Evolutionary conservation across 2,113 vertebrate genomes (phyloP).

Genomic region (Lepisosteus oculatus): DNA sequence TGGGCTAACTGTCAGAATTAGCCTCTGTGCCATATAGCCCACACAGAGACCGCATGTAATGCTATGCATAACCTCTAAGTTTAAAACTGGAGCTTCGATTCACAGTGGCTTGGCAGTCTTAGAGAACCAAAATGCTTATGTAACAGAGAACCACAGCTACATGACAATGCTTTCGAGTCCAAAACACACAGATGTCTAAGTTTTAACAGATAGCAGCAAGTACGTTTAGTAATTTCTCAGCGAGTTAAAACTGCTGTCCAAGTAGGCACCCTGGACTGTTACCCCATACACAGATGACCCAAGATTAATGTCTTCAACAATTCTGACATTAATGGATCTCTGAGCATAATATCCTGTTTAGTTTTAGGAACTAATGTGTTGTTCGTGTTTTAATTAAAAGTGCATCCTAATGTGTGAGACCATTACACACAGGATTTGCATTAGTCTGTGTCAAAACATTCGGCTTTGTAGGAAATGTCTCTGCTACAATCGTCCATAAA

Average conservation of each 20-base stretch:
- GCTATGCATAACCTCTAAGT: background rate
- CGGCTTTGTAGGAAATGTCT: slow-evolving; percentile 55
- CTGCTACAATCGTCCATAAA: slow-evolving; percentile 71
- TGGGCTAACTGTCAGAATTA: background rate
- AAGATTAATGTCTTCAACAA: slow-evolving; percentile 25
- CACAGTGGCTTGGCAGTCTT: slow-evolving; percentile 56
- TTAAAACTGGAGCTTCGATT: slow-evolving; percentile 40
- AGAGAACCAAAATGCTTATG: slow-evolving; percentile 44
- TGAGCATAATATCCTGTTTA: slow-evolving; percentile 17
- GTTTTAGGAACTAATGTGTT: slow-evolving; percentile 25
- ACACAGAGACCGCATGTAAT: slow-evolving; percentile 10
- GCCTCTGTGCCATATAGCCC: background rate
- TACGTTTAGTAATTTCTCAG: slow-evolving; percentile 45
- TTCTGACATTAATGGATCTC: slow-evolving; percentile 23
- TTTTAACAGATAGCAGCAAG: slow-evolving; percentile 78
- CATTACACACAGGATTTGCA: slow-evolving; percentile 19
- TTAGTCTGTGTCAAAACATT: slow-evolving; percentile 50
- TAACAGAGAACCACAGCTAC: slow-evolving; percentile 42
- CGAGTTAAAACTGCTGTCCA: slow-evolving; percentile 42
- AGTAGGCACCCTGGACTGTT: slow-evolving; percentile 33
- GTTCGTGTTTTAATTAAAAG: slow-evolving; percentile 38
- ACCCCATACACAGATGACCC: slow-evolving; percentile 27
- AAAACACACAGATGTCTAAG: slow-evolving; percentile 34
- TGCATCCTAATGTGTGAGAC: slow-evolving; percentile 51
- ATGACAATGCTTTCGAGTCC: slow-evolving; percentile 41